Evolutionary conservation across 2,113 vertebrate species (phyloP), one percentile per base, ranked within the genome.

Genomic region (Emydocephalus ijimae): DNA sequence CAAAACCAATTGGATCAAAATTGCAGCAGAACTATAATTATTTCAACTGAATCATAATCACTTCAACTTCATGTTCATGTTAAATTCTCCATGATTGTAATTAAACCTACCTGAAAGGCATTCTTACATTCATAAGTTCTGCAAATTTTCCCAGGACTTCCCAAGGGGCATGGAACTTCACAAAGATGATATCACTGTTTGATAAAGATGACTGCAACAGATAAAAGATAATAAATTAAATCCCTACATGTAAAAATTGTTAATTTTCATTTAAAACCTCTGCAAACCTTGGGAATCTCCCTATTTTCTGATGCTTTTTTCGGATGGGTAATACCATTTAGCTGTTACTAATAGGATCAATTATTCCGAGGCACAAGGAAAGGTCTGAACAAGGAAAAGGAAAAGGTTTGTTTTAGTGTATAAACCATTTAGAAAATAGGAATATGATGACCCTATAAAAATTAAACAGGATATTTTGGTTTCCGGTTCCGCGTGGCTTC

Each of bases 71-170:
- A 81, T 81, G 34, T 81, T 81, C 34, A 43, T 74, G n/a, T n/a
- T 81, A 39, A 20, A 81, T 81, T 81, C 90, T 55, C 89, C 43
- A 89, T 91, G 96, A 86, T 95, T 3, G 92, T 90, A 93, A 21
- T 92, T 94, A 88, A 26, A 97, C 98, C 96, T 98, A 99, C 99
- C 99, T 99, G 97, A 99, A 99, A 95, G 99, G 99, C 99, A 99
- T 99, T 95, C 99, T 98, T 95, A 99, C 98, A 97, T 99, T 99
- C 99, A 99, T 99, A 94, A 99, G 97, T 94, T 99, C 99, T 90
- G 99, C 99, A 0, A 99, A 99, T 98, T 98, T 98, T 95, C 99
- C 99, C 59, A 99, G 98, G 89, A 99, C 99, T 94, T 99, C 99
- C 99, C 99, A 99, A 0, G 99, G 98, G 11, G 99, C 99, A 48